Base-by-base conservation (phyloP, 2,888 invertebrate genomes). In the Cryptocheilus praepositus region DNA sequence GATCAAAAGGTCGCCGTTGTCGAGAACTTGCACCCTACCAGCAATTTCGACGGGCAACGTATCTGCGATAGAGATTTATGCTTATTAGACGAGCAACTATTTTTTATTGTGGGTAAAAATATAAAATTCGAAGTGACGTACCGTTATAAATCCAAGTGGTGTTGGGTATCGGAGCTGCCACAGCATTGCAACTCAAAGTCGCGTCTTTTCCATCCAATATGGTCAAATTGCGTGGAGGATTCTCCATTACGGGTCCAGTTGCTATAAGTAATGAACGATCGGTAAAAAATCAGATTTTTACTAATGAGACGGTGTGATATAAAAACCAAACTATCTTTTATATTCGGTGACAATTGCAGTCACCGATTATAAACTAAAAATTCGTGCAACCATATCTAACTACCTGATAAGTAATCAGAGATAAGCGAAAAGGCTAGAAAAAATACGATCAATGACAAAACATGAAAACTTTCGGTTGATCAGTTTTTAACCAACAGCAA, bases 151-250 rank as follows among this genome's bases (percentile, higher is more conserved):
- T 93, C 98, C 98, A 98, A 53, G 96, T 95, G 68, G 95, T 92
- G 85, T 95, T 96, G 11, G 98, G 98, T 77, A 93, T 92, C 21
- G 98, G 98, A 18, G 98, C 96, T 58, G 98, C 98, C 62, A 94
- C 92, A 28, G 96, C 97, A 79, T 95, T 92, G 89, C 98, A 98
- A 67, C 92, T 91, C 81, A 98, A 92, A 62, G 95, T 95, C 62
- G 96, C 96, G 90, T 98, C 97, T 89, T 96, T 96, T 61, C 97
- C 98, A 89, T 98, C 97, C 80, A 98, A 91, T 72, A 97, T 95
- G 13, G 98, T 98, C 73, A 94, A 90, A 91, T 98, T 97, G 86
- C 93, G 92, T 15, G 98, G 98, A 71, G 94, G 92, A 66, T 91
- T 91, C 88, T 95, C 94, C 93, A 98, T 94, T 78, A 96, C 92